These are phyloP conservation scores for Drosophila fuyamai DNA, from an alignment of 1,140 invertebrate species.

Conservation along the genomic window DNA sequence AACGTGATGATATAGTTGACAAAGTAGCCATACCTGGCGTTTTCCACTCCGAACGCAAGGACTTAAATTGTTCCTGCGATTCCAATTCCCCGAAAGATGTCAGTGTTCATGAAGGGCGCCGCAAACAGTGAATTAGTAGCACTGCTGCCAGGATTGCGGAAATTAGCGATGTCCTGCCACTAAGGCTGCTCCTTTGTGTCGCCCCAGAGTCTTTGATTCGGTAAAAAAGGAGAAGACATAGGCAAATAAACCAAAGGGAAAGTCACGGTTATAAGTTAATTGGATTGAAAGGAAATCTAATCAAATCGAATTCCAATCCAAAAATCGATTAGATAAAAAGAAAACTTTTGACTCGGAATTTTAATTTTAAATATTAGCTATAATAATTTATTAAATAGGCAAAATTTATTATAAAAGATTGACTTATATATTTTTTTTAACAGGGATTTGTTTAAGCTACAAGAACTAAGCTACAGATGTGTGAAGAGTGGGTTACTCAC, in stretches of 20 bases:
- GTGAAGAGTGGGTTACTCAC: conserved; percentile 32
- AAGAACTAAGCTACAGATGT: too few relatives aligned
- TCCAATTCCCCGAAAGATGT: conserved; percentile 6
- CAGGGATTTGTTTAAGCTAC: too few relatives aligned
- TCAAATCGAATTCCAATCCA: background rate
- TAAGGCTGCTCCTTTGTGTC: conserved; percentile 32
- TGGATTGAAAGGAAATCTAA: background rate
- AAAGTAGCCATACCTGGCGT: conserved; percentile 37
- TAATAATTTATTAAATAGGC: too few relatives aligned
- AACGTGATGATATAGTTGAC: conserved; percentile 79
- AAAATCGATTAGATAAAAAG: too few relatives aligned
- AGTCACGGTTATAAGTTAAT: conserved; percentile 16
- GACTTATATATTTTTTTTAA: too few relatives aligned
- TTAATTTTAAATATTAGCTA: too few relatives aligned
- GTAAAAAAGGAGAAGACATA: conserved; percentile 2
- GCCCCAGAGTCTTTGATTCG: conserved; percentile 36
- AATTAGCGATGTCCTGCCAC: conserved; percentile 54
- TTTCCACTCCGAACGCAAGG: conserved; percentile 4
- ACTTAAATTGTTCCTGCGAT: background rate
- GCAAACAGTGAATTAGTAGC: conserved; percentile 39
- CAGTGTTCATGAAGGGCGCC: conserved; percentile 61
- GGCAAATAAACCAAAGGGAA: conserved; percentile 7
- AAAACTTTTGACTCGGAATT: too few relatives aligned
- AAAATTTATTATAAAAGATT: too few relatives aligned
- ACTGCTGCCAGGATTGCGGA: conserved; percentile 56